Evolutionary conservation across 2,113 vertebrate genomes (phyloP).

Genomic region (Notarius lentiginosus): DNA sequence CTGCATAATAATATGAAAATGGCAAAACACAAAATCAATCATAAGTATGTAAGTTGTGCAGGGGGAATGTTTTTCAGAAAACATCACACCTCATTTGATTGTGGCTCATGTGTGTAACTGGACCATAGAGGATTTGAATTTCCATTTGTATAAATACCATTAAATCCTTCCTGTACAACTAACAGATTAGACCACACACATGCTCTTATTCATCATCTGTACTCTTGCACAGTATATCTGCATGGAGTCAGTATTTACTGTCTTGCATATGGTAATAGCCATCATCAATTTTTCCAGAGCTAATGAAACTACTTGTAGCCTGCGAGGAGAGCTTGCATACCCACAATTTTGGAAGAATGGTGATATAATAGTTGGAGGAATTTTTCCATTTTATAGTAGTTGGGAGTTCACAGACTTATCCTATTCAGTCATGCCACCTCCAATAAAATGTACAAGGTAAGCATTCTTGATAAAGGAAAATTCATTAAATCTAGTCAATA

Average conservation of each 20-base stretch:
- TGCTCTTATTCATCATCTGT: not conserved
- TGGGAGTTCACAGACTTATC: slow-evolving; percentile 36
- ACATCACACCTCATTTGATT: too few relatives aligned
- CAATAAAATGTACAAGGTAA: slow-evolving; percentile 39
- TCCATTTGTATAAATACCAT: too few relatives aligned
- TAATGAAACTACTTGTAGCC: slow-evolving; percentile 48
- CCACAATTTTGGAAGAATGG: slow-evolving; percentile 69
- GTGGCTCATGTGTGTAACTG: too few relatives aligned
- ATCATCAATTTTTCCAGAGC: slow-evolving; percentile 31
- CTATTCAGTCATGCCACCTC: slow-evolving; percentile 58
- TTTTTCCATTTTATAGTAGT: slow-evolving; percentile 72
- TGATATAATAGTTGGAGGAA: slow-evolving; percentile 70
- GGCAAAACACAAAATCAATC: too few relatives aligned
- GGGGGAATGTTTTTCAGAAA: too few relatives aligned
- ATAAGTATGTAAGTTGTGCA: too few relatives aligned
- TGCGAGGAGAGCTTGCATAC: slow-evolving; percentile 53
- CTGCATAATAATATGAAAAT: too few relatives aligned
- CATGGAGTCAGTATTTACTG: not conserved
- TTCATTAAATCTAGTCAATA: not conserved
- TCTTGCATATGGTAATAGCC: slow-evolving; percentile 46
- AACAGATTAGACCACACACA: too few relatives aligned
- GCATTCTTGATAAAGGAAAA: not conserved
- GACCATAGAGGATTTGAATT: too few relatives aligned
- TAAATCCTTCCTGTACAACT: too few relatives aligned
- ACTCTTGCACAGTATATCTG: not conserved